phyloP scores from a whole-genome alignment of 1,140 invertebrate species.

The Laodelphax striatellus region DNA sequence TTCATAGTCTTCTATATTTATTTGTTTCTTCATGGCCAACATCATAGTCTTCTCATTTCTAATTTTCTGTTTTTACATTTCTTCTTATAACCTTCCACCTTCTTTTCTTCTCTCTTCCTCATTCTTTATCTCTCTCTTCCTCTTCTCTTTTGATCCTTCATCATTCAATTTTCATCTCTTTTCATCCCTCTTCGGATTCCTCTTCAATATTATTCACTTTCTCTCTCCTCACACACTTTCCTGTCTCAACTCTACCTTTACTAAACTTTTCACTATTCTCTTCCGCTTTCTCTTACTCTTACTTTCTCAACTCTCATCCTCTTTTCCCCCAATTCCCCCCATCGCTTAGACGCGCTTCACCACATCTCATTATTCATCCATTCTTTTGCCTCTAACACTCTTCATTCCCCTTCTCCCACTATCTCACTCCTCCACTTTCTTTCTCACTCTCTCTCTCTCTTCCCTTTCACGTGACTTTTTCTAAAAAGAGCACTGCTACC shows the following conservation, averaged over 20 bases:
- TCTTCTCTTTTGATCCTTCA: neutral
- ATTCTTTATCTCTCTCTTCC: neutral
- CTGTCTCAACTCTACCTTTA: neutral
- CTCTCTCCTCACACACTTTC: neutral
- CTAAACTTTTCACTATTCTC: no score
- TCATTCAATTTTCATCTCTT: neutral
- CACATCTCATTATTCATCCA: neutral
- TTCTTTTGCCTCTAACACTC: neutral
- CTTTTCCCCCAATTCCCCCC: neutral
- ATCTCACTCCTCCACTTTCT: neutral
- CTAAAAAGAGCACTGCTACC: neutral
- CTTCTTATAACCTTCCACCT: no score
- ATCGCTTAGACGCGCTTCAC: neutral
- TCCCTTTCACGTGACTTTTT: neutral
- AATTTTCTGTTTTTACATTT: no score
- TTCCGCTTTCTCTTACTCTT: no score
- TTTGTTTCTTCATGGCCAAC: no score
- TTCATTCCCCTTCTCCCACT: neutral
- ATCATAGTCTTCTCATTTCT: no score
- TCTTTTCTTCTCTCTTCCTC: neutral
- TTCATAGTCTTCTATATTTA: no score
- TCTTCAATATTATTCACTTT: no score
- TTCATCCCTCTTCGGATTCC: no score
- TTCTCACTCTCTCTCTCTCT: neutral
- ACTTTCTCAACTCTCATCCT: neutral